Conservation (phyloP, 2,113 vertebrate species). For the Pseudonaja textilis region DNA sequence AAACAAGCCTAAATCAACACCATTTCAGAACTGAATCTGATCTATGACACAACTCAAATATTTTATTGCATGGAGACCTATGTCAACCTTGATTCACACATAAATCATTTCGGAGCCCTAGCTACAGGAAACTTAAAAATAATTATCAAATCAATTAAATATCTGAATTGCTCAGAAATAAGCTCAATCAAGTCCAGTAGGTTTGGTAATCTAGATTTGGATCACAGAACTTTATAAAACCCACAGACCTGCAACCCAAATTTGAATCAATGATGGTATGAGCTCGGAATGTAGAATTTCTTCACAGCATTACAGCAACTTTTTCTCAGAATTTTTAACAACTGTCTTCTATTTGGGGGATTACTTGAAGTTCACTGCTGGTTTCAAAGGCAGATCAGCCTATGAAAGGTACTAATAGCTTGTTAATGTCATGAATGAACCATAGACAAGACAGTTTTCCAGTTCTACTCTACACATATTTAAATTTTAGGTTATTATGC, state of each 20-base stretch:
- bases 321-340: background rate
- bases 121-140: background rate
- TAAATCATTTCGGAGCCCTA: background rate
- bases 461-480: slow-evolving; percentile 16
- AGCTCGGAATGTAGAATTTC: background rate
- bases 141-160: background rate
- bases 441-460: background rate
- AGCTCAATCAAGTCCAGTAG: background rate
- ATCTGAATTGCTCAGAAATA: background rate
- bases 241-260: background rate
- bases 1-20: background rate
- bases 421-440: slow-evolving; percentile 15
- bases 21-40: background rate
- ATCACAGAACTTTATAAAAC: background rate
- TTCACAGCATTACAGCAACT: background rate
- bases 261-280: background rate
- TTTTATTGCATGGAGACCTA: background rate
- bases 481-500: slow-evolving; percentile 33
- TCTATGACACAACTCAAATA: background rate
- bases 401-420: background rate
- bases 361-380: background rate
- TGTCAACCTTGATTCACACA: background rate
- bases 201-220: background rate
- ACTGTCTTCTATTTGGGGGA: background rate
- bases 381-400: slow-evolving; percentile 10